phyloP scores from a whole-genome alignment of 2,888 invertebrate genomes.

The Hirtodrosophila alboralis region DNA sequence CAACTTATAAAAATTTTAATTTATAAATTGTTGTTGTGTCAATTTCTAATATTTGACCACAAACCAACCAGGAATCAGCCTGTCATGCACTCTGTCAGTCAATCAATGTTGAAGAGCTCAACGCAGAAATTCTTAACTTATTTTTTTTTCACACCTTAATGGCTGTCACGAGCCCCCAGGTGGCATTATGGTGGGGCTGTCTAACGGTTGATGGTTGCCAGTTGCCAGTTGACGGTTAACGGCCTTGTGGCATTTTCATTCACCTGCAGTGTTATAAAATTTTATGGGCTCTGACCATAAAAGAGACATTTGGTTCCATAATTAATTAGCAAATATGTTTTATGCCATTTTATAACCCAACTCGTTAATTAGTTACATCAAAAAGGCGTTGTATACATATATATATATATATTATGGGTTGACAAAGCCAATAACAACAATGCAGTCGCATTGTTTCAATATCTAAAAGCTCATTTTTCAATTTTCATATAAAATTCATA shows the following conservation, averaged over 20 bases:
- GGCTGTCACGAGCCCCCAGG: slow-evolving; percentile 21
- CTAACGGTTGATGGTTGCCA: slow-evolving; percentile 26
- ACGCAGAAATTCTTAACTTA: slow-evolving; percentile 42
- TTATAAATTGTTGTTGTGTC: slow-evolving; percentile 11
- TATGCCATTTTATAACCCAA: slow-evolving; percentile 44
- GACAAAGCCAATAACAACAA: not conserved
- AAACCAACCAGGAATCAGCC: slow-evolving; percentile 2
- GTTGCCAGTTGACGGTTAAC: slow-evolving; percentile 24
- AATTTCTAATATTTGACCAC: slow-evolving; percentile 5
- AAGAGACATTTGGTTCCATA: slow-evolving; percentile 50
- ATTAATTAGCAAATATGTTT: slow-evolving; percentile 66
- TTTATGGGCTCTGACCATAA: slow-evolving; percentile 53
- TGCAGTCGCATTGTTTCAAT: slow-evolving; percentile 6
- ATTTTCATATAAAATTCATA: not conserved
- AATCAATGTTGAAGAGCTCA: slow-evolving; percentile 23
- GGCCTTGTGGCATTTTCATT: slow-evolving; percentile 20
- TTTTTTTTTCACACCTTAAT: slow-evolving; percentile 68
- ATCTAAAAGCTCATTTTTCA: not conserved
- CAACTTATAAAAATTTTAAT: slow-evolving; percentile 14
- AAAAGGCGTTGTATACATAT: not conserved
- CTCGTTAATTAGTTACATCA: slow-evolving; percentile 42
- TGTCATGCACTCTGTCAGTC: slow-evolving; percentile 14
- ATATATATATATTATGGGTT: slow-evolving; percentile 2
- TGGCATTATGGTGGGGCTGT: slow-evolving; percentile 25
- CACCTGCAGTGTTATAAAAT: slow-evolving; percentile 50